Conservation (phyloP, 1,140 invertebrate species). For the Epicauta chinensis region DNA sequence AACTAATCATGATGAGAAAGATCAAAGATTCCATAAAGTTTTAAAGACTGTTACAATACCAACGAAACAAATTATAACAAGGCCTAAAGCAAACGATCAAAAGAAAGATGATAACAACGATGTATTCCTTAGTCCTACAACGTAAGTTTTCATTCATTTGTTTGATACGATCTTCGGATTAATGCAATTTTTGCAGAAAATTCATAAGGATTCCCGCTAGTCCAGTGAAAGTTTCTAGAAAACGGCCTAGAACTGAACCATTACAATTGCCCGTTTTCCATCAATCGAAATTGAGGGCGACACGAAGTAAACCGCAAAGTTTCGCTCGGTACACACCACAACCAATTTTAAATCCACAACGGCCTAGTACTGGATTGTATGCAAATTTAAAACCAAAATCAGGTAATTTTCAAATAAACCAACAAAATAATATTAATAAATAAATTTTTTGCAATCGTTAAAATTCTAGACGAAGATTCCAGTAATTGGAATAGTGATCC, state of each 20-base stretch:
- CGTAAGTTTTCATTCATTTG: too few species aligned
- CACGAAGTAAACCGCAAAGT: slow-evolving; percentile 44
- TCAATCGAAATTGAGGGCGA: slow-evolving; percentile 51
- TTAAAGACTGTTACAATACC: slow-evolving; percentile 27
- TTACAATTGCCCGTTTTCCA: slow-evolving; percentile 47
- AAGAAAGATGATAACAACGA: slow-evolving; percentile 58
- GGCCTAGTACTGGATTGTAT: slow-evolving; percentile 81
- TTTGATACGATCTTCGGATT: too few species aligned
- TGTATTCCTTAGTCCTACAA: slow-evolving; percentile 69
- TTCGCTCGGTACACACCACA: slow-evolving; percentile 79
- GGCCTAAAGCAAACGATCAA: slow-evolving; percentile 38
- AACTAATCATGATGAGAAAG: slow-evolving; percentile 28
- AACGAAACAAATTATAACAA: slow-evolving; percentile 35
- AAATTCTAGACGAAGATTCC: slow-evolving; percentile 27
- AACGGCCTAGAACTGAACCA: slow-evolving; percentile 58
- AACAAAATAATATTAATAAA: background rate
- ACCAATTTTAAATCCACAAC: slow-evolving; percentile 84
- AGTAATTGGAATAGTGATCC: slow-evolving; percentile 35
- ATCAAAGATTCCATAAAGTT: slow-evolving; percentile 36
- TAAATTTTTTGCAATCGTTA: background rate
- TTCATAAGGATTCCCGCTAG: slow-evolving; percentile 53
- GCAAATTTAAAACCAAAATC: slow-evolving; percentile 29
- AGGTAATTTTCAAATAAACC: slow-evolving; percentile 19
- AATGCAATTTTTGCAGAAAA: too few species aligned
- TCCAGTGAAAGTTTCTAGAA: slow-evolving; percentile 54